A percentile compares a stretch with the other conserved stretches of the same genome.
phyloP scores from a whole-genome alignment of 2,797 vertebrate species.

The Enteromius treurensis region DNA sequence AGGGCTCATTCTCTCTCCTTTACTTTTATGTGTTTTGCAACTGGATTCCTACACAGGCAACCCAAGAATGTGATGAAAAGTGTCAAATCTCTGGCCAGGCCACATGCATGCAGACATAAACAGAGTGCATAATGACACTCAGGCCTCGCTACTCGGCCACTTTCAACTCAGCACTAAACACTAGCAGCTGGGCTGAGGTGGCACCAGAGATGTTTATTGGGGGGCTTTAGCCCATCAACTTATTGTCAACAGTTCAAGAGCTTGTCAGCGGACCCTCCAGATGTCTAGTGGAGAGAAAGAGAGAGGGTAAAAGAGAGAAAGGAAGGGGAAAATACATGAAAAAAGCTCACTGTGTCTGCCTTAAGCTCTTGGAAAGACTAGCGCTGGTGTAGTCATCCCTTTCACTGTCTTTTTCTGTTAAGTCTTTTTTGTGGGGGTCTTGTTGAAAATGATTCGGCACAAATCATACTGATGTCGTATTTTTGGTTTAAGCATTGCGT shows the following conservation, averaged over 20 bases:
- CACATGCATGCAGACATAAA: constrained; percentile 83
- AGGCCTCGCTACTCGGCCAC: constrained; percentile 65
- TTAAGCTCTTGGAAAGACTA: constrained; percentile 23
- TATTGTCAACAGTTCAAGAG: constrained; percentile 83
- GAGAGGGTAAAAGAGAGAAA: constrained; percentile 53
- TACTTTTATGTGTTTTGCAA: constrained; percentile 67
- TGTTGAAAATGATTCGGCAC: neutral
- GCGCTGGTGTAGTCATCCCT: constrained; percentile 3
- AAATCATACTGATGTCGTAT: neutral
- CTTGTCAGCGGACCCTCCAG: constrained; percentile 74
- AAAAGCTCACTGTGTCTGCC: constrained; percentile 15
- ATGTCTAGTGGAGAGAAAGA: constrained; percentile 50
- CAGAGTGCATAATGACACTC: constrained; percentile 80
- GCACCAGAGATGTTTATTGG: constrained; percentile 83
- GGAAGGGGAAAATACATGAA: constrained; percentile 57
- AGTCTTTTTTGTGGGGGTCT: neutral
- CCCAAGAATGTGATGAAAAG: constrained; percentile 73
- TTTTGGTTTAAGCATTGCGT: neutral
- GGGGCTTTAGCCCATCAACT: constrained; percentile 81
- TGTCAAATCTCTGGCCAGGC: constrained; percentile 74
- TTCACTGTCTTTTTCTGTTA: neutral
- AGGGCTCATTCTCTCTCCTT: constrained; percentile 43
- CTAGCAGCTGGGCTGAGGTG: constrained; percentile 80
- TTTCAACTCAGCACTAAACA: constrained; percentile 68
- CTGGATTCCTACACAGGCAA: constrained; percentile 60